Evolutionary conservation across 2,113 vertebrate genomes (phyloP).

Genomic region (Tenebrosternarchus preto): DNA sequence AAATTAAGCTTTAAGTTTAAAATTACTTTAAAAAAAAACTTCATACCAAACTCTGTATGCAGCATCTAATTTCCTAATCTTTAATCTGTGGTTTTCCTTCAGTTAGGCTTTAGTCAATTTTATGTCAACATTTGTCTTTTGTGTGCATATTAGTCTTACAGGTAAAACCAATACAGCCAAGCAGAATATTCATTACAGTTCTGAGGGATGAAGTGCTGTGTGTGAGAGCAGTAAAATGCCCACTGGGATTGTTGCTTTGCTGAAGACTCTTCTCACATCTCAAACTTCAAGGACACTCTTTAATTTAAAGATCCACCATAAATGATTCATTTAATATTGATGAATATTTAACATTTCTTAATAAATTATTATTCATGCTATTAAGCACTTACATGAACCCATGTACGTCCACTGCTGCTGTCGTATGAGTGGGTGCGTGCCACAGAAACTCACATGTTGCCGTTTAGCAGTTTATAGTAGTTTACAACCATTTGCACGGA

Average conservation of each 20-base stretch:
- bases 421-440: slow-evolving; percentile 57
- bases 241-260: slow-evolving; percentile 64
- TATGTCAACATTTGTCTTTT: slow-evolving; percentile 49
- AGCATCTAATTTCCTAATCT: background rate
- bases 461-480: slow-evolving; percentile 79
- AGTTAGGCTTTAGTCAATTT: slow-evolving; percentile 46
- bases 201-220: slow-evolving; percentile 54
- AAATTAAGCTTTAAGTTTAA: too few species aligned
- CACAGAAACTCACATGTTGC: slow-evolving; percentile 71
- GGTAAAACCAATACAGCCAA: slow-evolving; percentile 61
- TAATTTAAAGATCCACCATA: slow-evolving; percentile 76
- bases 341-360: slow-evolving; percentile 78
- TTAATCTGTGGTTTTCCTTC: background rate
- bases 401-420: slow-evolving; percentile 62
- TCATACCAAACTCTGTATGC: background rate
- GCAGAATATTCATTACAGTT: slow-evolving; percentile 62
- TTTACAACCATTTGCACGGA: slow-evolving; percentile 49
- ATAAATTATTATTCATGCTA: slow-evolving; percentile 77
- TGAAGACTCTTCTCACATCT: slow-evolving; percentile 67
- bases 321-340: slow-evolving; percentile 77
- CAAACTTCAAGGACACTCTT: slow-evolving; percentile 74
- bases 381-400: slow-evolving; percentile 68
- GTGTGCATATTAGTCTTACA: slow-evolving; percentile 45
- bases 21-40: too few species aligned
- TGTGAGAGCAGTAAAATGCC: slow-evolving; percentile 66